These are phyloP conservation scores for Oncorhynchus kisutch DNA, from an alignment of 2,113 vertebrate genomes.

Conservation along the genomic window DNA sequence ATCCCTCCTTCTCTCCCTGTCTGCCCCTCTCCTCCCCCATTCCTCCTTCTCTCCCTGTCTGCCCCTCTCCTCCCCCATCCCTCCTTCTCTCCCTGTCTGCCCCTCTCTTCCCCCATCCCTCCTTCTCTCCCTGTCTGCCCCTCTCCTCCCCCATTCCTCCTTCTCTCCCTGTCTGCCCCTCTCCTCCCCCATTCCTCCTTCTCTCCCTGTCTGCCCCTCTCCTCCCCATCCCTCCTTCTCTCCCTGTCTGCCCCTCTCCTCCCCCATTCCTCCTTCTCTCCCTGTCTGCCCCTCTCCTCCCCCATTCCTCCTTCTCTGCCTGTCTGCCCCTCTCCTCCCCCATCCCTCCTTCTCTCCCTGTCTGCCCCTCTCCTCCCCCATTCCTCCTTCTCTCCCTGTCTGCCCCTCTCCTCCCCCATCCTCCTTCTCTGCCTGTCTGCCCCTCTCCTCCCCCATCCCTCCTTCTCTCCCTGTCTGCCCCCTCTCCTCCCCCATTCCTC, in stretches of 20 bases:
- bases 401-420: background rate
- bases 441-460: background rate
- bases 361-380: background rate
- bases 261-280: background rate
- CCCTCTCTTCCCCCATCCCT: background rate
- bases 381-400: conserved; percentile 13
- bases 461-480: background rate
- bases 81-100: background rate
- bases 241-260: background rate
- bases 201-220: background rate
- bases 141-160: background rate
- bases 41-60: background rate
- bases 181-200: background rate
- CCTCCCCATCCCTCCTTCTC: too few species aligned
- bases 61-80: background rate
- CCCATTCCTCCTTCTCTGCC: background rate
- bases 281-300: background rate
- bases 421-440: background rate
- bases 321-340: background rate
- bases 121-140: background rate
- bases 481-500: background rate
- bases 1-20: too few species aligned
- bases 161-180: background rate
- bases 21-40: background rate
- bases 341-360: too few species aligned